Percentiles rank a stretch among this genome's conserved stretches.
These are phyloP conservation scores for Aurelia sp. DNA, from an alignment of 30 jellyfish, hydroid and myxozoan species.

Conservation along the genomic window DNA sequence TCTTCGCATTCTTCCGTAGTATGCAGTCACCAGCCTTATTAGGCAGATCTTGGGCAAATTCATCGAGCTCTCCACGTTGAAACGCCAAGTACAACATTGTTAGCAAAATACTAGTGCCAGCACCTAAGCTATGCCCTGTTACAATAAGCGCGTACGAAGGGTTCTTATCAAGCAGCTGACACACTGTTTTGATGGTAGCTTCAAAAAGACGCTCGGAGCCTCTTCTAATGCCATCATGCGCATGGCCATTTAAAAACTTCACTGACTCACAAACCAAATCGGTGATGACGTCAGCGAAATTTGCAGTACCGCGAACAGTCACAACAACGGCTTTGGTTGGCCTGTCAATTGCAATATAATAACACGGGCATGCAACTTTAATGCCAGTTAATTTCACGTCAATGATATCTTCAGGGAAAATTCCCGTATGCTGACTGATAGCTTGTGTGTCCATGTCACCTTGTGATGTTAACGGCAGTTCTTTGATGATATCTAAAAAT, in stretches of 20 bases:
- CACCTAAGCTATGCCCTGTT: constrained; percentile 67
- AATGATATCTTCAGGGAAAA: constrained; percentile 28
- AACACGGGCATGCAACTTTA: constrained; percentile 40
- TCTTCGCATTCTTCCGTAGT: constrained; percentile 2
- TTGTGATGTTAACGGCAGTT: constrained; percentile 34
- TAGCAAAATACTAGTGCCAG: constrained; percentile 52
- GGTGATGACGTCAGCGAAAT: constrained; percentile 54
- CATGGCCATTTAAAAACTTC: constrained; percentile 43
- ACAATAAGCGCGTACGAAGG: constrained; percentile 40
- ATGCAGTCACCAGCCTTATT: constrained; percentile 29
- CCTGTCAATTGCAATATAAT: constrained; percentile 46
- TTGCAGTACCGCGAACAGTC: constrained; percentile 61
- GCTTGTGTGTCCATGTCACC: constrained; percentile 39
- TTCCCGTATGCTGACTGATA: constrained; percentile 48
- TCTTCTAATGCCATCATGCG: constrained; percentile 62
- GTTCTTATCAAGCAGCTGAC: constrained; percentile 31
- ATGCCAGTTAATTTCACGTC: constrained; percentile 39
- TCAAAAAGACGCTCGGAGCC: constrained; percentile 62
- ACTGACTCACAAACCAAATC: constrained; percentile 67
- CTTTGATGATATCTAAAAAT: constrained; percentile 29
- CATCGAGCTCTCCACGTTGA: constrained; percentile 35
- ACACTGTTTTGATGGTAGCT: constrained; percentile 32
- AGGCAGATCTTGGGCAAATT: constrained; percentile 14
- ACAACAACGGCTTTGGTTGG: constrained; percentile 43
- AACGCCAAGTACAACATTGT: constrained; percentile 54